These are phyloP conservation scores for Megastigmus dorsalis DNA, from an alignment of 2,888 invertebrate species.

Conservation along the genomic window DNA sequence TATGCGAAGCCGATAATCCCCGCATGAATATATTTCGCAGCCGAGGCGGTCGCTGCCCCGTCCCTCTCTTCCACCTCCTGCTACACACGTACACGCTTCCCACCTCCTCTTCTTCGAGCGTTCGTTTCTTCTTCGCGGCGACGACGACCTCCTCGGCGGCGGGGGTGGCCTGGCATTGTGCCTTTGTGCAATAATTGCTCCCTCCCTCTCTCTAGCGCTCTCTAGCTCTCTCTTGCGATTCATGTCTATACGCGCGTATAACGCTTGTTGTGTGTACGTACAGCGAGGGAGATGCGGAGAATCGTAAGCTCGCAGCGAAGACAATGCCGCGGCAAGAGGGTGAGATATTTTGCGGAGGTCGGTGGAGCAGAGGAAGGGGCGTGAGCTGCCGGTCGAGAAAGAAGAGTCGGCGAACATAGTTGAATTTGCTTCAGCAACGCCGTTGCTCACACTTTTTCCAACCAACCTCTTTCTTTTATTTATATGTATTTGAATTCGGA, in stretches of 20 bases:
- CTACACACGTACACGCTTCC: too few relatives aligned
- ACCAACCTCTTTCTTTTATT: too few relatives aligned
- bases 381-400: too few relatives aligned
- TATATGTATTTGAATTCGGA: too few relatives aligned
- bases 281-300: background rate
- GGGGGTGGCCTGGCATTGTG: conserved; percentile 64
- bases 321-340: background rate
- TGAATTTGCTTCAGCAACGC: too few relatives aligned
- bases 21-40: conserved; percentile 46
- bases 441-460: too few relatives aligned
- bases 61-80: background rate
- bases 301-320: background rate
- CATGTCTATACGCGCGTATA: background rate
- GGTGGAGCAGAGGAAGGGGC: background rate
- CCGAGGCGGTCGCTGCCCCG: too few relatives aligned
- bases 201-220: conserved; percentile 8
- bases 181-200: conserved; percentile 72
- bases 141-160: conserved; percentile 18
- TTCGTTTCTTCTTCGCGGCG: background rate
- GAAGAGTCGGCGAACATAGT: too few relatives aligned
- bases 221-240: background rate
- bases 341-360: background rate
- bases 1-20: conserved; percentile 54
- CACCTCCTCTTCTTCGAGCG: background rate
- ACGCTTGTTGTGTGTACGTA: too few relatives aligned